Base-by-base conservation (phyloP, 2,888 invertebrate species). In the Bombyx huttoni region DNA sequence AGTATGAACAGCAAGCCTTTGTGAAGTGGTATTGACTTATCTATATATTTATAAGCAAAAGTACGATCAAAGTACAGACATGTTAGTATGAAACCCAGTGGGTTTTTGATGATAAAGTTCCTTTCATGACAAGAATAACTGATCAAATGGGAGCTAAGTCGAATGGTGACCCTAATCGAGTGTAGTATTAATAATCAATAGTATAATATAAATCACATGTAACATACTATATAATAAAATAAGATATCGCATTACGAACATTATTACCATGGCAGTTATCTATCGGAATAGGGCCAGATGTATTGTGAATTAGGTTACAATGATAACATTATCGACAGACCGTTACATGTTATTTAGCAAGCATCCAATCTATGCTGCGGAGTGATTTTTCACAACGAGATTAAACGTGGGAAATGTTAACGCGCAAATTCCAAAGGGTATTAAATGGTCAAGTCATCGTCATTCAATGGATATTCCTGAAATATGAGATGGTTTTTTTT, bases 261-360 rank as follows among this genome's bases (percentile, higher is more conserved):
- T 53, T 48, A 54, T 57, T 66, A 67, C 64, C 64, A 66, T 57
- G 56, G 52, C 53, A 53, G 58, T 59, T 75, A 77, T 75, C 70
- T 69, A 64, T 64, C 59, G 61, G 56, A 72, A 74, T 74, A 69
- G 70, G 68, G 70, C 64, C 84, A 86, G 80, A 84, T 84, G 83
- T 67, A 60, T 58, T 64, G 67, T 67, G 83, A 86, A 86, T 84
- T 85, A 62, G 86, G 87, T 85, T 84, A 84, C 81, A 53, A 50
- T 59, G 87, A 86, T 86, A 85, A 74, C 71, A 56, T 58, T 76
- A 78, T 78, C 73, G 64, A 59, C 55, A 51, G 53, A 40, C 46
- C 46, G 56, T 57, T 56, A 57, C 54, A 56, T 53, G 55, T 54
- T 58, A 56, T 57, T 58, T 52, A 54, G 50, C 49, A 52, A 53